These are phyloP conservation scores for Boulengeromyrus knoepffleri DNA, from an alignment of 2,113 vertebrate genomes.

Conservation along the genomic window DNA sequence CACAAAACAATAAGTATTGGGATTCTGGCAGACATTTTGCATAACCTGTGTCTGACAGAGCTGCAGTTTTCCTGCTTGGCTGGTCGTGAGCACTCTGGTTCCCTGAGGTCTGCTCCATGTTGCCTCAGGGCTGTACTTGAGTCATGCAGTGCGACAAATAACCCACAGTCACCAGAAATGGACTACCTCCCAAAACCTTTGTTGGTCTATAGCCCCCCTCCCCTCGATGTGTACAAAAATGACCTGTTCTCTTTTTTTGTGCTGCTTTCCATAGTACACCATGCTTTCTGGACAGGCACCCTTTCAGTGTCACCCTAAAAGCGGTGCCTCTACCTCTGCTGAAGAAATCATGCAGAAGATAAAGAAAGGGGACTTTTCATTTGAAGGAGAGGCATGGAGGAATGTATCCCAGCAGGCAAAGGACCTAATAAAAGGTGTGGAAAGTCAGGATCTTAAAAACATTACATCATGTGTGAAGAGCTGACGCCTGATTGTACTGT, in stretches of 20 bases:
- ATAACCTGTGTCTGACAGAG: neutral
- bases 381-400: constrained; percentile 91
- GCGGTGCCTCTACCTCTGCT: constrained; percentile 78
- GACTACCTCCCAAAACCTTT: neutral
- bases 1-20: neutral
- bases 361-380: constrained; percentile 93
- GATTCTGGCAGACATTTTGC: neutral
- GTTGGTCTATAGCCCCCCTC: neutral
- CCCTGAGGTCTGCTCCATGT: neutral
- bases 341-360: constrained; percentile 98
- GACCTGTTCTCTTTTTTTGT: neutral
- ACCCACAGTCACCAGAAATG: neutral
- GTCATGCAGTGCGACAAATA: constrained; percentile 15
- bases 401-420: constrained; percentile 94
- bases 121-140: neutral
- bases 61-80: neutral
- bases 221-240: neutral
- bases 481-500: neutral
- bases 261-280: constrained; percentile 71
- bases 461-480: neutral
- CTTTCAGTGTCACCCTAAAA: constrained; percentile 88
- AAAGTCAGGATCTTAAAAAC: neutral
- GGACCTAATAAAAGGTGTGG: constrained; percentile 86
- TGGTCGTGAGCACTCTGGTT: neutral
- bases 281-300: constrained; percentile 98